A percentile compares a stretch with the other conserved stretches of the same genome.
phyloP scores from a whole-genome alignment of 1,140 invertebrate species.

The Drosophila neocordata region DNA sequence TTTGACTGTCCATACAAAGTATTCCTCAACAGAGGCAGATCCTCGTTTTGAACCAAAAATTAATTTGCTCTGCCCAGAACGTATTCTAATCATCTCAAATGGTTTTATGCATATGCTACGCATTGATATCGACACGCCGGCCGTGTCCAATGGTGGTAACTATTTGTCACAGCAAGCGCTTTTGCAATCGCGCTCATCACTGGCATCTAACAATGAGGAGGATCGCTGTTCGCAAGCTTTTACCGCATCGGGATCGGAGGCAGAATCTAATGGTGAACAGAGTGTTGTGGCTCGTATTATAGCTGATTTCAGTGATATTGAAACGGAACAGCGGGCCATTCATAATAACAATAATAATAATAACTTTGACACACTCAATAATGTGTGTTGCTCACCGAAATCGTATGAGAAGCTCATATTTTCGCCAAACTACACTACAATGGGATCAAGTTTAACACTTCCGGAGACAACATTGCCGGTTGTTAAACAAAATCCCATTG shows the following conservation, averaged over 20 bases:
- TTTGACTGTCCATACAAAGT: conserved; percentile 82
- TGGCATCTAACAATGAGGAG: conserved; percentile 44
- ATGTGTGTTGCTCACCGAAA: conserved; percentile 29
- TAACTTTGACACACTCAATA: conserved; percentile 23
- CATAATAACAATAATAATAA: conserved; percentile 17
- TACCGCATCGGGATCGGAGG: conserved; percentile 52
- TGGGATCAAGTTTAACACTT: conserved; percentile 35
- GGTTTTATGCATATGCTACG: conserved; percentile 82
- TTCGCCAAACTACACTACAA: conserved; percentile 46
- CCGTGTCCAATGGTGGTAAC: conserved; percentile 38
- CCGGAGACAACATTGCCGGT: conserved; percentile 58
- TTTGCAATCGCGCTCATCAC: conserved; percentile 44
- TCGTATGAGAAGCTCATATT: conserved; percentile 60
- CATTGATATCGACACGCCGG: conserved; percentile 69
- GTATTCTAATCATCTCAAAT: conserved; percentile 78
- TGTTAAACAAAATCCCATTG: conserved; percentile 30
- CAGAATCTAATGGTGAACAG: conserved; percentile 64
- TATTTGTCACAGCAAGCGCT: conserved; percentile 44
- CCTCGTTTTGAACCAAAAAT: conserved; percentile 73
- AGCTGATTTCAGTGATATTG: conserved; percentile 80
- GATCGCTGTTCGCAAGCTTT: conserved; percentile 56
- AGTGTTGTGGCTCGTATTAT: conserved; percentile 80
- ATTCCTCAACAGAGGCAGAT: conserved; percentile 77
- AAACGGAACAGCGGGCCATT: conserved; percentile 64
- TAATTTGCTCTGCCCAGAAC: conserved; percentile 77